These are phyloP conservation scores for Polymixis lichenea DNA, from an alignment of 2,888 invertebrate genomes.

Conservation along the genomic window DNA sequence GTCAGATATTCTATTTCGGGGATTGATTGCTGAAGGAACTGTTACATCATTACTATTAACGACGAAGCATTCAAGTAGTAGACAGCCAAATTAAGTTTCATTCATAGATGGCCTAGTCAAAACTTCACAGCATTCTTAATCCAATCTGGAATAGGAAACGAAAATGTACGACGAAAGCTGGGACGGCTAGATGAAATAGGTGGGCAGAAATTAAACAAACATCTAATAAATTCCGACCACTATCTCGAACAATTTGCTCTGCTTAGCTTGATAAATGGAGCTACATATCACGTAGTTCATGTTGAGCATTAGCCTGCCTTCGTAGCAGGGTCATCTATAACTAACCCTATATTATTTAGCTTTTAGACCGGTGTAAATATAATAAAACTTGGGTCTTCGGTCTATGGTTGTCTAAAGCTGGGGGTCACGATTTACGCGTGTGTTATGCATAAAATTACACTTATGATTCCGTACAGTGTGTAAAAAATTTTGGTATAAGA, in stretches of 20 bases:
- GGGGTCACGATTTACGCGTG: slow-evolving; percentile 36
- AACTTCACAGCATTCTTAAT: slow-evolving; percentile 7
- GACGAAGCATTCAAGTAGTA: slow-evolving; percentile 44
- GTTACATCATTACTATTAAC: slow-evolving; percentile 65
- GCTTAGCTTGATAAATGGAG: slow-evolving; percentile 56
- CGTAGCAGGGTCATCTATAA: slow-evolving; percentile 22
- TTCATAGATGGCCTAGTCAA: slow-evolving; percentile 36
- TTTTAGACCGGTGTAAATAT: slow-evolving; percentile 33
- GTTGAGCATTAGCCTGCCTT: slow-evolving; percentile 32
- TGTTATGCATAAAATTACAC: slow-evolving; percentile 39
- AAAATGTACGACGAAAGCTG: slow-evolving; percentile 16
- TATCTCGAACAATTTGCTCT: slow-evolving; percentile 47
- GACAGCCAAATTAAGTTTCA: slow-evolving; percentile 40
- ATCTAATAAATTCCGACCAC: slow-evolving; percentile 44
- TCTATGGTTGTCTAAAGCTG: slow-evolving; percentile 14
- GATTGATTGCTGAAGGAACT: slow-evolving; percentile 58
- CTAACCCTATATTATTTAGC: slow-evolving; percentile 19
- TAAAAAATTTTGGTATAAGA: slow-evolving; percentile 25
- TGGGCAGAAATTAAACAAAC: slow-evolving; percentile 44
- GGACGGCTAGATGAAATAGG: slow-evolving; percentile 32
- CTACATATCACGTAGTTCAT: slow-evolving; percentile 48
- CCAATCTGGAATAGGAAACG: slow-evolving; percentile 8
- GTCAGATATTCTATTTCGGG: slow-evolving; percentile 74
- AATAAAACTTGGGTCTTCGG: slow-evolving; percentile 29
- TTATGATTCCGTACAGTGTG: slow-evolving; percentile 6